Percentiles rank a stretch among this genome's conserved stretches.
phyloP scores from a whole-genome alignment of 2,797 vertebrate genomes.

The Loriculus beryllinus region DNA sequence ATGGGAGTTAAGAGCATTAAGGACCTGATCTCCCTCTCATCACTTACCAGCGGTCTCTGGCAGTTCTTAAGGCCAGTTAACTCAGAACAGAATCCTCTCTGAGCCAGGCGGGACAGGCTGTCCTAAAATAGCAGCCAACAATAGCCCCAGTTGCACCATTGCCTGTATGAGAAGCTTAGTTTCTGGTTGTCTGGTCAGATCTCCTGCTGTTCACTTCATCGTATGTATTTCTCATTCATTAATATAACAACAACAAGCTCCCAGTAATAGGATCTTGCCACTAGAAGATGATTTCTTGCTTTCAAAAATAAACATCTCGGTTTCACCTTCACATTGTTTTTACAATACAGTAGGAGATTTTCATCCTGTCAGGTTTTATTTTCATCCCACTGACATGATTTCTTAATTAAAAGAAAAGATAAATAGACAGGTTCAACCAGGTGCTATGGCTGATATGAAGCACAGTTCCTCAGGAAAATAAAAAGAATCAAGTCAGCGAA shows the following conservation, averaged over 20 bases:
- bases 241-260: conserved; percentile 46
- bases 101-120: conserved; percentile 30
- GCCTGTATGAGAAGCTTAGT: conserved; percentile 1
- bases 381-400: conserved; percentile 59
- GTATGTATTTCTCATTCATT: conserved; percentile 38
- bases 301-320: conserved; percentile 49
- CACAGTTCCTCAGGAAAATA: neutral
- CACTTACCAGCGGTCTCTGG: conserved; percentile 23
- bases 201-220: conserved; percentile 6
- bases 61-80: conserved; percentile 46
- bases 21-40: neutral
- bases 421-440: conserved; percentile 52
- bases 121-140: conserved; percentile 44
- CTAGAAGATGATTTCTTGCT: conserved; percentile 43
- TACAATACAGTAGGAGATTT: conserved; percentile 21
- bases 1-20: neutral
- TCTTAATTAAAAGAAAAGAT: conserved; percentile 71
- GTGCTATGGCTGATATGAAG: conserved; percentile 34
- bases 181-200: conserved; percentile 30
- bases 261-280: conserved; percentile 15
- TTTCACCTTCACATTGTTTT: conserved; percentile 43
- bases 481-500: conserved; percentile 1
- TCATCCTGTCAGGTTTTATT: conserved; percentile 55
- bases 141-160: conserved; percentile 23
- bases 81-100: conserved; percentile 30